Conservation (phyloP, 2,113 vertebrate species). For the Larimichthys polyactis region DNA sequence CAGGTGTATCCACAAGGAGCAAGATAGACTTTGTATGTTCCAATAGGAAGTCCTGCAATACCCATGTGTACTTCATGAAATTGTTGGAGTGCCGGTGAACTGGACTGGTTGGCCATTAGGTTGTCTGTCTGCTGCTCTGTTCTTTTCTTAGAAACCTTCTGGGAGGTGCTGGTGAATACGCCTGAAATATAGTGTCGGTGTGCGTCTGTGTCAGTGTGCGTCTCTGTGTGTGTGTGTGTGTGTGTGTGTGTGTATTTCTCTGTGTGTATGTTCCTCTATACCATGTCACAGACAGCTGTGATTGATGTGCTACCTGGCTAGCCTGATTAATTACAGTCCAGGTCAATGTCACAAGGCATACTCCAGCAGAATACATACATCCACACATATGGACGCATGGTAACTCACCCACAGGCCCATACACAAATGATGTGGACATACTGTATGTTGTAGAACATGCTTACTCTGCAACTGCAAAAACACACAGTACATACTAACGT, state of each 20-base stretch:
- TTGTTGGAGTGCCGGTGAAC: conserved; percentile 40
- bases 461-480: background rate
- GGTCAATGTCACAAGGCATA: conserved; percentile 50
- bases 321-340: conserved; percentile 75
- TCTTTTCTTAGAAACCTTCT: conserved; percentile 53
- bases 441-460: background rate
- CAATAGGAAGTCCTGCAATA: background rate
- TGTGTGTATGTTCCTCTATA: conserved; percentile 15
- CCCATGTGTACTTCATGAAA: conserved; percentile 22
- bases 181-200: conserved; percentile 15
- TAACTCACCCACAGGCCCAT: conserved; percentile 13
- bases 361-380: conserved; percentile 54
- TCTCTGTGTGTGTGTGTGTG: background rate
- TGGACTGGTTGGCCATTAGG: conserved; percentile 27
- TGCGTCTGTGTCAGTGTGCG: background rate
- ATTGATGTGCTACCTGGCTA: conserved; percentile 69
- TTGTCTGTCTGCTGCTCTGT: conserved; percentile 36
- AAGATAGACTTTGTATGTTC: conserved; percentile 2
- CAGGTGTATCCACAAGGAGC: background rate
- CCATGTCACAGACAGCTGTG: conserved; percentile 54
- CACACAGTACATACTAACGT: background rate
- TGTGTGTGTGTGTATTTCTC: background rate
- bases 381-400: conserved; percentile 22
- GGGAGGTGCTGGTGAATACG: conserved; percentile 48
- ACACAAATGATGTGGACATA: background rate